Evolutionary conservation across 37 sponge, comb jelly and placozoan genomes (phyloP).

Genomic region (Lycopodina hypogea): DNA sequence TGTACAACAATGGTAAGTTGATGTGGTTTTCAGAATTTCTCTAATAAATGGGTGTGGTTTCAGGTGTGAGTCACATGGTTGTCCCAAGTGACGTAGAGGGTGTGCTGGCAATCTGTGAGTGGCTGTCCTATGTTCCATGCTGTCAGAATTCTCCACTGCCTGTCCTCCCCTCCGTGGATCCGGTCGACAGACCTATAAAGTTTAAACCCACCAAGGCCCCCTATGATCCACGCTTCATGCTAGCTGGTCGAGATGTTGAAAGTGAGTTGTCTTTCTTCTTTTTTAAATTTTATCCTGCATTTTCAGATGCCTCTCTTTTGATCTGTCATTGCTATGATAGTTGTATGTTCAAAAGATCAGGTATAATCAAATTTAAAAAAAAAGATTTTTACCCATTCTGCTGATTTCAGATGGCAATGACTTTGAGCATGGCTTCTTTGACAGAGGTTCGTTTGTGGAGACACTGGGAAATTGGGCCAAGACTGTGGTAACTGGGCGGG

Average conservation of each 20-base stretch:
- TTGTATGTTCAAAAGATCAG: too few relatives aligned
- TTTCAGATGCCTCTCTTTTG: neutral
- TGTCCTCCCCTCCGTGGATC: conserved; percentile 62
- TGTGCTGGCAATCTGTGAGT: conserved; percentile 66
- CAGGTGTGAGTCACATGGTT: conserved; percentile 87
- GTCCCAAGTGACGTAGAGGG: conserved; percentile 90
- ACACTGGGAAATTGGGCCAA: conserved; percentile 87
- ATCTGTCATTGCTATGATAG: too few relatives aligned
- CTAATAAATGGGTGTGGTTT: too few relatives aligned
- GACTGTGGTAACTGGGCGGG: conserved; percentile 95
- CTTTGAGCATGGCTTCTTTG: conserved; percentile 93
- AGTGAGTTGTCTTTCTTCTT: conserved; percentile 29
- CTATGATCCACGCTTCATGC: conserved; percentile 88
- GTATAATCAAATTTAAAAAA: too few relatives aligned
- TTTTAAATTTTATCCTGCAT: neutral
- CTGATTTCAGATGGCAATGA: conserved; percentile 27
- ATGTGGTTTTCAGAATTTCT: neutral
- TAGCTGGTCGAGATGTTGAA: conserved; percentile 61
- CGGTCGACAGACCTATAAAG: conserved; percentile 71
- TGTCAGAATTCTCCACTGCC: conserved; percentile 56
- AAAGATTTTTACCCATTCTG: too few relatives aligned
- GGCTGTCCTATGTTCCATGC: conserved; percentile 84
- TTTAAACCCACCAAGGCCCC: conserved; percentile 83
- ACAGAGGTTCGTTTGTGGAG: conserved; percentile 87
- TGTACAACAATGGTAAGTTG: conserved; percentile 89